Conservation (phyloP, 92 coral and sea anemone genomes). For the Porites evermanni region DNA sequence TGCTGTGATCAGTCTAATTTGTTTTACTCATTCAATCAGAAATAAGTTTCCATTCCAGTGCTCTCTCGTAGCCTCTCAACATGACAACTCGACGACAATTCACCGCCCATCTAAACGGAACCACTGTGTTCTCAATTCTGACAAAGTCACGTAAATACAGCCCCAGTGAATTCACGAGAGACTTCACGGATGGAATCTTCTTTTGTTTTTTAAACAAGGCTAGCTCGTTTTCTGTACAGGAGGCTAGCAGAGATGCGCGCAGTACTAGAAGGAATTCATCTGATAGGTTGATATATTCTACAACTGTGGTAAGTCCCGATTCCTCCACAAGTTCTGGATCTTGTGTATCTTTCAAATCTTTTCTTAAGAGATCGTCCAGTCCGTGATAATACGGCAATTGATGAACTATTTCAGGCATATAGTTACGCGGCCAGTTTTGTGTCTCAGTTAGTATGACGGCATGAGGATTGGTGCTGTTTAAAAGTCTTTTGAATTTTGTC, state of each 20-base stretch:
- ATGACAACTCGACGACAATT: constrained; percentile 52
- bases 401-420: constrained; percentile 5
- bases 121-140: constrained; percentile 62
- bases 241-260: constrained; percentile 61
- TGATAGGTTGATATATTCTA: constrained; percentile 60
- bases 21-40: background rate
- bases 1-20: too few relatives aligned
- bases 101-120: constrained; percentile 66
- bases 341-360: constrained; percentile 65
- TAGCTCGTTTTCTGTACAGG: constrained; percentile 20
- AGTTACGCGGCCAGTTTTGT: constrained; percentile 53
- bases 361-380: constrained; percentile 8
- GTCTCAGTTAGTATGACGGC: constrained; percentile 76
- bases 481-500: constrained; percentile 21
- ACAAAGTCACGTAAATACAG: constrained; percentile 66
- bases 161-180: constrained; percentile 59
- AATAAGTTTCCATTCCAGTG: constrained; percentile 55
- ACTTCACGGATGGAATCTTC: constrained; percentile 22
- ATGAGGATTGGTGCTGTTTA: constrained; percentile 49
- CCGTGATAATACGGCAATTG: constrained; percentile 5
- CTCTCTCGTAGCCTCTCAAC: constrained; percentile 55
- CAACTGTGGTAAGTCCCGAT: constrained; percentile 22
- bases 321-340: constrained; percentile 47
- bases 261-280: constrained; percentile 54
- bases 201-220: constrained; percentile 6